These are phyloP conservation scores for Periophthalmus magnuspinnatus DNA, from an alignment of 2,797 vertebrate genomes.

Conservation along the genomic window DNA sequence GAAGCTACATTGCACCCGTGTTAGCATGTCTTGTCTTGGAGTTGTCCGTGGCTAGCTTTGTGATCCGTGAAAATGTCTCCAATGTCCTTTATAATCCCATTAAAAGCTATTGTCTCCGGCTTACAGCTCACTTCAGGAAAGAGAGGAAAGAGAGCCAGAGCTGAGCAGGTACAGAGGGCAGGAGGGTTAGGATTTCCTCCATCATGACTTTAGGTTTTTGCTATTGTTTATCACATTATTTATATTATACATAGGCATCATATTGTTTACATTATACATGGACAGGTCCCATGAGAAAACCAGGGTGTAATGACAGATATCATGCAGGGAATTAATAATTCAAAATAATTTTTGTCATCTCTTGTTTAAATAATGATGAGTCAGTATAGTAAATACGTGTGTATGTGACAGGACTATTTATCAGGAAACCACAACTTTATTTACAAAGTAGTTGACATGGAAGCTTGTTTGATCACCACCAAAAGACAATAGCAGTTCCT, in stretches of 20 bases:
- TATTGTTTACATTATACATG: too few species aligned
- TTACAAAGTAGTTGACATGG: too few species aligned
- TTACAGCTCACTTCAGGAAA: constrained; percentile 44
- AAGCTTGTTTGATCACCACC: too few species aligned
- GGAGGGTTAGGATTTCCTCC: constrained; percentile 17
- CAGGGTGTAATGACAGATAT: too few species aligned
- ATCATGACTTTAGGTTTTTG: constrained; percentile 11
- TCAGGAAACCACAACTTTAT: too few species aligned
- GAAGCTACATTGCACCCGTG: constrained; percentile 36
- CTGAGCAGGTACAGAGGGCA: constrained; percentile 31
- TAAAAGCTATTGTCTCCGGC: constrained; percentile 64
- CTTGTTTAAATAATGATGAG: too few species aligned
- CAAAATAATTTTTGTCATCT: too few species aligned
- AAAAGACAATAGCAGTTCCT: too few species aligned
- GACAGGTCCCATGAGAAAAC: too few species aligned
- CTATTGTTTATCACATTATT: neutral
- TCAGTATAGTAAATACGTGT: too few species aligned
- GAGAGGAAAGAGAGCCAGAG: constrained; percentile 31
- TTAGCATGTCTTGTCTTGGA: constrained; percentile 40
- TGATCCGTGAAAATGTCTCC: constrained; percentile 59
- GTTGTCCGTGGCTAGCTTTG: constrained; percentile 46
- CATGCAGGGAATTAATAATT: too few species aligned
- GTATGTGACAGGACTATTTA: too few species aligned
- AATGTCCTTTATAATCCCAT: constrained; percentile 73
- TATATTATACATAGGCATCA: neutral